These are phyloP conservation scores for Sorex maritimensis DNA, from an alignment of 2,797 vertebrate genomes.

Conservation along the genomic window DNA sequence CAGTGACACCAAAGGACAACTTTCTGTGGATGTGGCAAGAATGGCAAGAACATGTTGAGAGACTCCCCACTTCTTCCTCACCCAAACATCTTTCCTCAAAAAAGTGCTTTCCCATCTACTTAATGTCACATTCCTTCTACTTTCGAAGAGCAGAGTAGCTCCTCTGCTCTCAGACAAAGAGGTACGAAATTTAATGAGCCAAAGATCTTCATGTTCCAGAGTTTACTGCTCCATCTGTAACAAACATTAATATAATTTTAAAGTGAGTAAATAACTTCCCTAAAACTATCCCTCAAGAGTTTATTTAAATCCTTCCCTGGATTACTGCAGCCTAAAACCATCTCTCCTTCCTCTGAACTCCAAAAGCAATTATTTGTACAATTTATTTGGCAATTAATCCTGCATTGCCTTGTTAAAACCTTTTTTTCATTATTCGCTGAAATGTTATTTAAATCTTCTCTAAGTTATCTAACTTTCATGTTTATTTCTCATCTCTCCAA, in stretches of 20 bases:
- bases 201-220: conserved; percentile 44
- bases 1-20: background rate
- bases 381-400: conserved; percentile 80
- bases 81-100: background rate
- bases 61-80: background rate
- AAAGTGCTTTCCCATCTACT: background rate
- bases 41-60: background rate
- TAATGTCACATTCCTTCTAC: background rate
- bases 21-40: background rate
- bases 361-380: conserved; percentile 79
- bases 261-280: conserved; percentile 69
- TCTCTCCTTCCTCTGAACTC: conserved; percentile 69
- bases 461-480: conserved; percentile 72
- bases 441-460: conserved; percentile 77
- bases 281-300: conserved; percentile 67
- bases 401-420: conserved; percentile 72
- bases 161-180: background rate
- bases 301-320: conserved; percentile 74
- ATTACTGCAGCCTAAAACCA: conserved; percentile 60
- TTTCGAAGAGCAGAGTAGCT: background rate
- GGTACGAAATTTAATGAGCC: conserved; percentile 16
- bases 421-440: conserved; percentile 70
- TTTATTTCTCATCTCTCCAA: conserved; percentile 79
- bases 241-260: conserved; percentile 60
- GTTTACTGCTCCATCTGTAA: conserved; percentile 61